These are phyloP conservation scores for Caenorhabditis parvicauda DNA, from an alignment of 2,888 invertebrate species.

Conservation along the genomic window DNA sequence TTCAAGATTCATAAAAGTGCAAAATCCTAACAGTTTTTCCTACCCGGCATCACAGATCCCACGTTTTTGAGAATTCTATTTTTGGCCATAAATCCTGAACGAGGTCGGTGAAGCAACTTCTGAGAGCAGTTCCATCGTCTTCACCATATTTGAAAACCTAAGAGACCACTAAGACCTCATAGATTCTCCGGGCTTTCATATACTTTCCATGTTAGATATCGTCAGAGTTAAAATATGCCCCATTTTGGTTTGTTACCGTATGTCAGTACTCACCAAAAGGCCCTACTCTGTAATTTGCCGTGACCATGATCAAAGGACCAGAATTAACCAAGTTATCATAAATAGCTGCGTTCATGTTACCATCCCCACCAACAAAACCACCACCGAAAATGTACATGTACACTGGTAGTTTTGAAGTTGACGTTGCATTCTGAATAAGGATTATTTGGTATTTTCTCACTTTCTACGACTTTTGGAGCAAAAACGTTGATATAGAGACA, in stretches of 20 bases:
- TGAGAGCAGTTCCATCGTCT: too few species aligned
- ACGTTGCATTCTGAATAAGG: conserved; percentile 17
- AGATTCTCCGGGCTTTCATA: too few species aligned
- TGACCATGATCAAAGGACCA: conserved; percentile 25
- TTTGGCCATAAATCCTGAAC: too few species aligned
- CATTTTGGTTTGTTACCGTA: too few species aligned
- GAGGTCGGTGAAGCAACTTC: too few species aligned
- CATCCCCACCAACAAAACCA: conserved; percentile 30
- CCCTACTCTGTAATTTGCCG: conserved; percentile 34
- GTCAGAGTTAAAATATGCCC: not conserved
- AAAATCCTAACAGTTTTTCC: too few species aligned
- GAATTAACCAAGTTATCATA: conserved; percentile 28
- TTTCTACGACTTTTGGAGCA: conserved; percentile 17
- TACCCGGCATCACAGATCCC: too few species aligned
- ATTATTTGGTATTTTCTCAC: not conserved
- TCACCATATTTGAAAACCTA: too few species aligned
- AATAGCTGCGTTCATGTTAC: conserved; percentile 26
- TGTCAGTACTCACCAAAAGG: conserved; percentile 33
- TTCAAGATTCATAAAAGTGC: too few species aligned
- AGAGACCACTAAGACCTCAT: too few species aligned
- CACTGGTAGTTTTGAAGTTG: conserved; percentile 21
- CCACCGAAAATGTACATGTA: conserved; percentile 35
- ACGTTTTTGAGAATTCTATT: too few species aligned
- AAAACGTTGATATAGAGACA: conserved; percentile 33
- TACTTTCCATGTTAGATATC: too few species aligned